Evolutionary conservation across 2,888 invertebrate species (phyloP), one percentile per base, ranked within the genome.

Genomic region (Campopleginae sp.): DNA sequence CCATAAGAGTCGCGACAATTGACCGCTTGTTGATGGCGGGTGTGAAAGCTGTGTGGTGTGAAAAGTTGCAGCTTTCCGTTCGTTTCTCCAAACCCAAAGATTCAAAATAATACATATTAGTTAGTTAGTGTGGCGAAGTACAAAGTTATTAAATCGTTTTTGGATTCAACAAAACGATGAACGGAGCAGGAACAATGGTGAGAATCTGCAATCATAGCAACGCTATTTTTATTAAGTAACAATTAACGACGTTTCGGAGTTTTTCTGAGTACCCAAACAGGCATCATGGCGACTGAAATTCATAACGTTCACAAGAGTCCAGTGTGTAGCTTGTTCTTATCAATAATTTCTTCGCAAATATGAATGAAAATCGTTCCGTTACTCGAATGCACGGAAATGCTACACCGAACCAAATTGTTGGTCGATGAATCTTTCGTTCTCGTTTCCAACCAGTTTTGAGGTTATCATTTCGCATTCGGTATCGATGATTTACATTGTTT

Each of bases 171-270:
- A 76, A 79, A 83, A 90, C 80, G 86, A 93, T 93, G 93, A 93
- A 93, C 89, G 93, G 93, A 85, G 90, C 92, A 86, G 90, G 92
- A 90, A 89, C 92, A 75, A 91, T 93, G 93, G 93, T 93, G 80
- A 91, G 91, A 88, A 42, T 51, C 8, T 17, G 7, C 74, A 66
- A 54, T 61, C 17, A 3, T 31, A 54, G 14, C 23, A 31, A 23
- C 14, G 31, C 48, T 23, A 23, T 17, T 58, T 74, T 72, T 42
- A 17, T 54, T 12, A 61, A 58, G 42, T 23, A 54, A 72, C 33
- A 54, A 72, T 54, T 42, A 54, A 38, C 72, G 54, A 72, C 23
- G 38, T 14, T 77, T 31, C 27, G 17, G 46, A 31, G 33, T 76
- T 46, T 14, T 23, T 23, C 23, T 27, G 33, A 68, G 48, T 17